Evolutionary conservation across 2,888 invertebrate species (phyloP).

Genomic region (Chrysina gloriosa): DNA sequence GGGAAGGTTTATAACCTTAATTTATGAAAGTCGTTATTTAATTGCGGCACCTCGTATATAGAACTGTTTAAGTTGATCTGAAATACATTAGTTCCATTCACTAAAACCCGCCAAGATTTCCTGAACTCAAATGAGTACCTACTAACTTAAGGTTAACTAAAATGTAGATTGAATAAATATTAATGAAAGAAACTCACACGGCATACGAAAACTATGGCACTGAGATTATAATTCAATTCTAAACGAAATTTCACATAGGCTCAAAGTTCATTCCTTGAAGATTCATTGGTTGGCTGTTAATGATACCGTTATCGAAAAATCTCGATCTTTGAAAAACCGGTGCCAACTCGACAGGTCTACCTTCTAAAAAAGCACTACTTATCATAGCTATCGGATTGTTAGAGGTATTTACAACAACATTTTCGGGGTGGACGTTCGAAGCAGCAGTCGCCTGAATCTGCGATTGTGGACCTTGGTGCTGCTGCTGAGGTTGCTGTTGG

Average conservation of each 20-base stretch:
- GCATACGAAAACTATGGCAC: slow-evolving; percentile 29
- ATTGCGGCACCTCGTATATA: too few species aligned
- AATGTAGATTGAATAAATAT: slow-evolving; percentile 1
- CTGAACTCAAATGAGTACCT: slow-evolving; percentile 3
- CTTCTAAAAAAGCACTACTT: slow-evolving; percentile 74
- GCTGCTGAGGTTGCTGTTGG: slow-evolving; percentile 59
- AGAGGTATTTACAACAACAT: slow-evolving; percentile 42
- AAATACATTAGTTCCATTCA: too few species aligned
- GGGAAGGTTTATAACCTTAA: too few species aligned
- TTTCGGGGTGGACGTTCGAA: slow-evolving; percentile 64
- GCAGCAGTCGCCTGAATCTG: slow-evolving; percentile 55
- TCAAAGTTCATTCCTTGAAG: slow-evolving; percentile 82
- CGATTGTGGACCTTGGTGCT: slow-evolving; percentile 61
- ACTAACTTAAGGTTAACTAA: slow-evolving; percentile 14
- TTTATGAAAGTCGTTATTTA: too few species aligned
- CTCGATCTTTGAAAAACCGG: slow-evolving; percentile 67
- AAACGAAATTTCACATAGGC: slow-evolving; percentile 68
- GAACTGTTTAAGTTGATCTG: too few species aligned
- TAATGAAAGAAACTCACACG: slow-evolving; percentile 6
- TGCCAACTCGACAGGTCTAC: slow-evolving; percentile 77
- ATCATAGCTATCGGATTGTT: slow-evolving; percentile 74
- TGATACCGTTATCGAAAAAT: slow-evolving; percentile 57
- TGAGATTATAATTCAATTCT: slow-evolving; percentile 9
- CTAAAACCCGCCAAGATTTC: too few species aligned
- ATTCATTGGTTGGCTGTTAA: slow-evolving; percentile 70